Percentiles rank a stretch among this genome's conserved stretches.
phyloP scores from a whole-genome alignment of 2,113 vertebrate species.

The Lampris incognitus region DNA sequence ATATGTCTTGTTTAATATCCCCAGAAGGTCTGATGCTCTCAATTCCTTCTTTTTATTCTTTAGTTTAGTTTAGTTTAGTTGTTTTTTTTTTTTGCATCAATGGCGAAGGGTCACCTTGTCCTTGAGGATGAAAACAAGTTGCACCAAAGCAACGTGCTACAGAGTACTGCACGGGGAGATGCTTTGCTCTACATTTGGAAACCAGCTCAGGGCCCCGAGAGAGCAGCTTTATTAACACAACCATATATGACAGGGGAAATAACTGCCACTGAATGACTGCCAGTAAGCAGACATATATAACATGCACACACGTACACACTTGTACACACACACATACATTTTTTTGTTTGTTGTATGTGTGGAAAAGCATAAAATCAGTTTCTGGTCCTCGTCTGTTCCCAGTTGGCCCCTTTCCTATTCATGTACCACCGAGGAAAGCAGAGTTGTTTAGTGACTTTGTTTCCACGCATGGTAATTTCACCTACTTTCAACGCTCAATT shows the following conservation, averaged over 20 bases:
- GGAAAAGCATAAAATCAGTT: slow-evolving; percentile 54
- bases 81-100: slow-evolving; percentile 24
- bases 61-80: too few species aligned
- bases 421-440: slow-evolving; percentile 44
- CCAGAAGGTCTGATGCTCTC: slow-evolving; percentile 64
- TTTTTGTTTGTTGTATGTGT: slow-evolving; percentile 45
- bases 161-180: slow-evolving; percentile 48
- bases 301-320: neutral
- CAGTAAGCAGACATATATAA: neutral
- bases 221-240: slow-evolving; percentile 55
- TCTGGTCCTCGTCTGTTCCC: slow-evolving; percentile 60
- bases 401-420: slow-evolving; percentile 38
- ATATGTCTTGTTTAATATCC: slow-evolving; percentile 63
- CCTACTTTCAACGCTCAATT: slow-evolving; percentile 51
- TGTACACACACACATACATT: slow-evolving; percentile 13
- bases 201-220: slow-evolving; percentile 62
- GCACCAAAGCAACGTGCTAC: slow-evolving; percentile 39
- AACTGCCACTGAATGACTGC: slow-evolving; percentile 44
- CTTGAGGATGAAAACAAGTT: slow-evolving; percentile 65
- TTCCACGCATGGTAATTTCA: slow-evolving; percentile 54
- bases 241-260: slow-evolving; percentile 56
- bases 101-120: slow-evolving; percentile 54
- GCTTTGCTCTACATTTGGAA: slow-evolving; percentile 68
- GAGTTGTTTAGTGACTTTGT: slow-evolving; percentile 61
- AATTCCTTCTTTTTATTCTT: slow-evolving; percentile 20